Percentiles rank a stretch among this genome's conserved stretches.
Evolutionary conservation across 1,140 invertebrate genomes (phyloP).

Genomic region (Dinoponera quadriceps): DNA sequence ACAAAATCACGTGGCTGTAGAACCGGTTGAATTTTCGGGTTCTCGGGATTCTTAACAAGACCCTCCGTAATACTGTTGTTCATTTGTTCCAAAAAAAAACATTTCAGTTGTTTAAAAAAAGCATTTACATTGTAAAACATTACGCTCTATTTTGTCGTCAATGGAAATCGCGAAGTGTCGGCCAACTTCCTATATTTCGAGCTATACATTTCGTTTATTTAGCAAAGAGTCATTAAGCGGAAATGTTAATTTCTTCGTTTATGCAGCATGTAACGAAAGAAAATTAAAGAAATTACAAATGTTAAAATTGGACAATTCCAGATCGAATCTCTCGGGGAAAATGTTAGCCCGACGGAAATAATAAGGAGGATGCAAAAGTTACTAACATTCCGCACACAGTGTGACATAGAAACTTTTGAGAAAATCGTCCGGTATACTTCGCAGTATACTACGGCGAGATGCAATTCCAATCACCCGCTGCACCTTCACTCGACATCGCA

Average conservation of each 20-base stretch:
- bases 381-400: neutral
- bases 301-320: neutral
- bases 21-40: slow-evolving; percentile 28
- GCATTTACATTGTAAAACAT: too few relatives aligned
- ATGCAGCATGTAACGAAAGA: too few relatives aligned
- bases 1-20: slow-evolving; percentile 59
- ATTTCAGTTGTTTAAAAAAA: too few relatives aligned
- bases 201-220: too few relatives aligned
- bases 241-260: too few relatives aligned
- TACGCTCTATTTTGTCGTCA: too few relatives aligned
- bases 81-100: neutral
- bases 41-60: slow-evolving; percentile 59
- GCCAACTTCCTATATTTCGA: too few relatives aligned
- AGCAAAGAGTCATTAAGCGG: too few relatives aligned
- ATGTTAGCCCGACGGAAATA: neutral
- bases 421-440: neutral
- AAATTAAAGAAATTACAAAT: too few relatives aligned
- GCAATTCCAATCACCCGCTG: slow-evolving; percentile 21
- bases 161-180: too few relatives aligned
- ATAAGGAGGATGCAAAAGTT: neutral
- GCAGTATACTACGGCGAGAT: neutral
- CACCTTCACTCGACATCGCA: neutral
- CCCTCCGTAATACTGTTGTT: neutral
- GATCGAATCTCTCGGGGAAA: neutral
- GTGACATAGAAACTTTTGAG: neutral